Evolutionary conservation across 2,888 invertebrate genomes (phyloP).

Genomic region (Orgyia antiqua): DNA sequence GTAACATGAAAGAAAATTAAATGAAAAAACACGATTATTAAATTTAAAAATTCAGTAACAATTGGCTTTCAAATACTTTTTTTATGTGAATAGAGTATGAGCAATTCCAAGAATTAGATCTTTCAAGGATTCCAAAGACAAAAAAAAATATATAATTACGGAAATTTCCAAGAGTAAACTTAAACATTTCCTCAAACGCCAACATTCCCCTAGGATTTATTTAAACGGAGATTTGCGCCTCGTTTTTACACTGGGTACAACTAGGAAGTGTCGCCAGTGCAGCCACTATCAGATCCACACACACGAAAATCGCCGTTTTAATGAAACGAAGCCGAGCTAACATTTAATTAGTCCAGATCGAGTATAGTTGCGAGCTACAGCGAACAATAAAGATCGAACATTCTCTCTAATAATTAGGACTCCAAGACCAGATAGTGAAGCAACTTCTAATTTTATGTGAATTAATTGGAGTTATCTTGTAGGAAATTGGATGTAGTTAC

Average conservation of each 20-base stretch:
- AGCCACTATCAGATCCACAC: constrained; percentile 61
- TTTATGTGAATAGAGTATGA: no score
- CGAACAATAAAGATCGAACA: constrained; percentile 74
- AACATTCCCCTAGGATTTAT: constrained; percentile 17
- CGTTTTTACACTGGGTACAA: constrained; percentile 25
- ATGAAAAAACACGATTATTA: no score
- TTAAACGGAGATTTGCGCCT: constrained; percentile 25
- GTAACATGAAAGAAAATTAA: no score
- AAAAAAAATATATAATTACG: background rate
- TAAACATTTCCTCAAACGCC: constrained; percentile 14
- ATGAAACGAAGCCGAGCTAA: constrained; percentile 46
- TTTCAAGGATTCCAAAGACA: no score
- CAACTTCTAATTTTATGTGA: constrained; percentile 56
- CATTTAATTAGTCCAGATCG: constrained; percentile 71
- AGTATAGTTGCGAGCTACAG: constrained; percentile 42
- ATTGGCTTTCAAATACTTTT: no score
- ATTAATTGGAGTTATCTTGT: constrained; percentile 60
- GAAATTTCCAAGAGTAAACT: constrained; percentile 6
- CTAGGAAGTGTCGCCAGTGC: constrained; percentile 31
- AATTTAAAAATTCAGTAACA: no score
- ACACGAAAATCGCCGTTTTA: constrained; percentile 71
- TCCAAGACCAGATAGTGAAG: constrained; percentile 52
- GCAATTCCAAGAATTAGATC: no score
- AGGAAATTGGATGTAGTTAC: constrained; percentile 37
- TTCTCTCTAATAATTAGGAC: constrained; percentile 67